Evolutionary conservation across 2,113 vertebrate genomes (phyloP), one percentile per base, ranked within the genome.

Genomic region (Trogon surrucura): DNA sequence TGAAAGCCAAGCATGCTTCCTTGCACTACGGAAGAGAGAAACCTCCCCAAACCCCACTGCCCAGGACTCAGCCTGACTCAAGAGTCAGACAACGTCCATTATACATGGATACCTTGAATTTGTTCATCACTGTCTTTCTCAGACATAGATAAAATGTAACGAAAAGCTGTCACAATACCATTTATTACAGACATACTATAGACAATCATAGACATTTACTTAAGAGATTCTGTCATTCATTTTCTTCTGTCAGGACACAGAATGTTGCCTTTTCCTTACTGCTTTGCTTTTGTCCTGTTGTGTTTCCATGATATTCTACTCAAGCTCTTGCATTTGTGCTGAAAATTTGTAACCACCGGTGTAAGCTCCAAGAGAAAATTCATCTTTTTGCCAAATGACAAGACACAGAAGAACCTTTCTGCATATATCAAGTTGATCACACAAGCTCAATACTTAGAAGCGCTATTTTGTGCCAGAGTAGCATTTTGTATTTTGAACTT

Each of bases 281-380:
- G 50, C 41, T 66, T 62, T 69, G 34, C 58, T 87, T 91, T 47
- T 80, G 67, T 53, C 6, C 0, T 32, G 26, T 34, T 71, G 10
- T 5, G 12, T 26, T 85, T 70, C 74, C 21, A n/a, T 1, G 6
- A 54, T 85, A 89, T 85, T 91, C 84, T 66, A 73, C 50, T 93
- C 67, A 72, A 6, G 50, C 21, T 69, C 53, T 18, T 45, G 48
- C 30, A 85, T 82, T 78, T 65, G 38, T 71, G 93, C 70, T 58
- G 73, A 94, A 91, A 73, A 78, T 85, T 87, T 91, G 50, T 36
- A 95, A 86, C 53, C n/a, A 82, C 71, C 62, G 75, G 41, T 27
- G 16, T 38, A 88, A 85, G 25, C 57, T 88, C 78, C 72, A 91
- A 64, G 21, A 85, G 36, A 92, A 91, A 91, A 89, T 78, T 44